Evolutionary conservation across 2,113 vertebrate genomes (phyloP).

Genomic region (Hemicordylus capensis): DNA sequence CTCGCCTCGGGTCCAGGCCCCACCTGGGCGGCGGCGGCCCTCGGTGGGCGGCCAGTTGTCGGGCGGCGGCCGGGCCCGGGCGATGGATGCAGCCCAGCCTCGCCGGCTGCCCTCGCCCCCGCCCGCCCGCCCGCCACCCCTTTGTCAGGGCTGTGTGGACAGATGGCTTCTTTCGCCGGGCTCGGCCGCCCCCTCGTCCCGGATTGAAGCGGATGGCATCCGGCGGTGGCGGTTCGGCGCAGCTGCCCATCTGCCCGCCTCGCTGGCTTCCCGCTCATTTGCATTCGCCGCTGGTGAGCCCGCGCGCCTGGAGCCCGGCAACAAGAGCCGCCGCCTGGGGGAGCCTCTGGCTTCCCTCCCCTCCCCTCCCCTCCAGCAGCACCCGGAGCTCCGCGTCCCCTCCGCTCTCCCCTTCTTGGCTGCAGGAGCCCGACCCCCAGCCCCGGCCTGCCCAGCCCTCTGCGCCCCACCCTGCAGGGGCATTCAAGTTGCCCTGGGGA

Average conservation of each 20-base stretch:
- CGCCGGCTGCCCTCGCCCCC: not conserved
- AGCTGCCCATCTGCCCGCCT: conserved; percentile 1
- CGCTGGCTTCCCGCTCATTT: not conserved
- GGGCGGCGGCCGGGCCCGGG: not conserved
- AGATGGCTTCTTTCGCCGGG: conserved; percentile 37
- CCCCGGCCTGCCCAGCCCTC: too few relatives aligned
- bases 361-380: too few relatives aligned
- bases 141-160: conserved; percentile 7
- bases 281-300: not conserved
- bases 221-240: conserved; percentile 3
- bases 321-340: too few relatives aligned
- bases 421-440: too few relatives aligned
- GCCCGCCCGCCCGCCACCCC: not conserved
- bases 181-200: conserved; percentile 1
- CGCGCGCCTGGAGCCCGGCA: too few relatives aligned
- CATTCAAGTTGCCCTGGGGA: too few relatives aligned
- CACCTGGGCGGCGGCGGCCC: not conserved
- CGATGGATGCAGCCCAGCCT: not conserved
- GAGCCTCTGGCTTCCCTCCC: too few relatives aligned
- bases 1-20: too few relatives aligned
- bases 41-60: not conserved
- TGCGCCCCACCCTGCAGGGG: too few relatives aligned
- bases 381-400: too few relatives aligned
- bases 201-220: conserved; percentile 33
- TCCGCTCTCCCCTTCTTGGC: too few relatives aligned